Conservation (phyloP, 2,888 invertebrate genomes). For the Keiferia lycopersicella region DNA sequence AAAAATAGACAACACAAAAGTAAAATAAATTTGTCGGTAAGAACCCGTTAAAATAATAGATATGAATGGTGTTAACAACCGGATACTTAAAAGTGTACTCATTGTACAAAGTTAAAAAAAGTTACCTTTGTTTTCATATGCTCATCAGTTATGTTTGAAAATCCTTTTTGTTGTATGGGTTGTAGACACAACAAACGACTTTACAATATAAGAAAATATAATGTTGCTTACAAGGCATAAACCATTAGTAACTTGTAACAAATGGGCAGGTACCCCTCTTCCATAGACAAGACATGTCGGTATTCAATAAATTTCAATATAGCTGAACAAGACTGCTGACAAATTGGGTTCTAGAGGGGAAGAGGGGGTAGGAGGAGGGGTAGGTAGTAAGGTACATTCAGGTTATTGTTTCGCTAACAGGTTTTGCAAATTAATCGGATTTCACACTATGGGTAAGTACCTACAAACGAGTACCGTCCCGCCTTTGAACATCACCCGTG, state of each 20-base stretch:
- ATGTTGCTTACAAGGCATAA: too few species aligned
- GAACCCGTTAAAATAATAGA: too few species aligned
- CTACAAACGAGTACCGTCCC: conserved; percentile 49
- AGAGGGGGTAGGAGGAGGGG: conserved; percentile 40
- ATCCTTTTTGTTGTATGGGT: too few species aligned
- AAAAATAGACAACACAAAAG: too few species aligned
- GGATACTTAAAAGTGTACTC: too few species aligned
- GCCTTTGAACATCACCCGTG: conserved; percentile 34
- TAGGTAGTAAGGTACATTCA: conserved; percentile 58
- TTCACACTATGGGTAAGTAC: conserved; percentile 47
- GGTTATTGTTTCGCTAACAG: conserved; percentile 65
- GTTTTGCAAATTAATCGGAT: conserved; percentile 69
- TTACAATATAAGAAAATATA: too few species aligned
- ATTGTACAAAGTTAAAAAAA: too few species aligned
- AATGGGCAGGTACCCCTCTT: not conserved
- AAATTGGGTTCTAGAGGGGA: conserved; percentile 44
- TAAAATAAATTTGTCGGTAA: too few species aligned
- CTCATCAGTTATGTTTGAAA: too few species aligned
- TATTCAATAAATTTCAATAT: conserved; percentile 47
- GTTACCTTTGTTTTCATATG: too few species aligned
- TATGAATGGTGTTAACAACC: too few species aligned
- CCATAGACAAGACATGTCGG: not conserved
- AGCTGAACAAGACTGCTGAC: conserved; percentile 46
- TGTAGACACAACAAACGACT: too few species aligned
- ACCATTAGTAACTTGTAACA: not conserved